Evolutionary conservation across 2,888 invertebrate species (phyloP).

Genomic region (Neoitamus cyanurus): DNA sequence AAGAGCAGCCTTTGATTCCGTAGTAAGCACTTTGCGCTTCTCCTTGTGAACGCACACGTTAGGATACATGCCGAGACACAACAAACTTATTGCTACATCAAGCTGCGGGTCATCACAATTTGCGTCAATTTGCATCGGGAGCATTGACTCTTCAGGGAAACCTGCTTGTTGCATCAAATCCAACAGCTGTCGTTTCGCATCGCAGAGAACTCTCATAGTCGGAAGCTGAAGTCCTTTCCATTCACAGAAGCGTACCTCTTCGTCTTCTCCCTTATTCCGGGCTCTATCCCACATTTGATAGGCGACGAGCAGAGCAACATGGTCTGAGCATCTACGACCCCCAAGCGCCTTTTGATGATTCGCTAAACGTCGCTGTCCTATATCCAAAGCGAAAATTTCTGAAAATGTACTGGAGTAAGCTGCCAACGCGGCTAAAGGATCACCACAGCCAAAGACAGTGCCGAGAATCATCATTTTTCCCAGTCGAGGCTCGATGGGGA

Average conservation of each 20-base stretch:
- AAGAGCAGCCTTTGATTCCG: conserved; percentile 93
- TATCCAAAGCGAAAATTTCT: conserved; percentile 89
- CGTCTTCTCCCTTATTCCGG: conserved; percentile 75
- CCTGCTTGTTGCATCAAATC: conserved; percentile 79
- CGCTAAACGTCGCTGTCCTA: conserved; percentile 79
- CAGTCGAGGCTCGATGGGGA: conserved; percentile 95
- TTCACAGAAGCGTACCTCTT: conserved; percentile 89
- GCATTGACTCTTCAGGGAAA: conserved; percentile 89
- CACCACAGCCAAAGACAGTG: conserved; percentile 90
- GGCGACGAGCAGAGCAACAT: conserved; percentile 93
- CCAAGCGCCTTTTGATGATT: conserved; percentile 87
- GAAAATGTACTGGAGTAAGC: conserved; percentile 96
- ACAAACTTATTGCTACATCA: conserved; percentile 85
- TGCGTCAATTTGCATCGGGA: conserved; percentile 79
- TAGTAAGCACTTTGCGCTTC: conserved; percentile 94
- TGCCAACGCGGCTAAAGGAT: conserved; percentile 92
- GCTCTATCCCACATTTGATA: conserved; percentile 86
- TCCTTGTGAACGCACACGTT: conserved; percentile 97
- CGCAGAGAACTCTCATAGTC: conserved; percentile 90
- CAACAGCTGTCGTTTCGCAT: conserved; percentile 83
- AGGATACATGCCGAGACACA: conserved; percentile 94
- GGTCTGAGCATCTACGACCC: conserved; percentile 91
- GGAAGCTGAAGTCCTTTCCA: conserved; percentile 89
- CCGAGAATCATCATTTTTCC: conserved; percentile 98
- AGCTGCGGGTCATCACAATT: conserved; percentile 80